Conservation (phyloP, 2,113 vertebrate species). For the Gymnogyps californianus region DNA sequence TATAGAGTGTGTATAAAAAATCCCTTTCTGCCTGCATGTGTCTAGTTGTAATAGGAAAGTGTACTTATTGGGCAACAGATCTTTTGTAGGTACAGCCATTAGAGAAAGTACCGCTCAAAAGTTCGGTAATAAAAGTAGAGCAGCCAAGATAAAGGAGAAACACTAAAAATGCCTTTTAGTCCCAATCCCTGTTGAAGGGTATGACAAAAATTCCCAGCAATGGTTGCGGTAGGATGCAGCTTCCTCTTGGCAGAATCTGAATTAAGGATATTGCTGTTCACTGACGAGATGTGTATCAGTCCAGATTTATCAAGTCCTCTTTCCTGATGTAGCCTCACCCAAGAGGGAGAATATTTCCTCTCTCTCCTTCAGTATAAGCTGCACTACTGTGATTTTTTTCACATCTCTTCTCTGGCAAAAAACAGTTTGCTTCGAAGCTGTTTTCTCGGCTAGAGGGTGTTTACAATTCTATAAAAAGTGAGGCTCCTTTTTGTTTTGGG, state of each 20-base stretch:
- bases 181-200: neutral
- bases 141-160: neutral
- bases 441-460: neutral
- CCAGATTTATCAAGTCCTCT: neutral
- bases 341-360: neutral
- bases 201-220: neutral
- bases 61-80: neutral
- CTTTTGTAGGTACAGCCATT: neutral
- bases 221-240: neutral
- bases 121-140: neutral
- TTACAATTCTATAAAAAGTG: neutral
- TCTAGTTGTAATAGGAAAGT: neutral
- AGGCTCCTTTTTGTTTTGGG: neutral
- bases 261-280: neutral
- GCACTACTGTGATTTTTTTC: neutral
- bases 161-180: neutral
- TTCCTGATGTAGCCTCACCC: neutral
- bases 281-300: neutral
- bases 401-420: neutral
- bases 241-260: neutral
- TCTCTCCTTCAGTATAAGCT: neutral
- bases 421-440: neutral
- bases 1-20: neutral
- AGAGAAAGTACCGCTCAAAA: neutral
- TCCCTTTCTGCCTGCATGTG: neutral